phyloP scores from a whole-genome alignment of 2,797 vertebrate species.

The Scyliorhinus canicula region DNA sequence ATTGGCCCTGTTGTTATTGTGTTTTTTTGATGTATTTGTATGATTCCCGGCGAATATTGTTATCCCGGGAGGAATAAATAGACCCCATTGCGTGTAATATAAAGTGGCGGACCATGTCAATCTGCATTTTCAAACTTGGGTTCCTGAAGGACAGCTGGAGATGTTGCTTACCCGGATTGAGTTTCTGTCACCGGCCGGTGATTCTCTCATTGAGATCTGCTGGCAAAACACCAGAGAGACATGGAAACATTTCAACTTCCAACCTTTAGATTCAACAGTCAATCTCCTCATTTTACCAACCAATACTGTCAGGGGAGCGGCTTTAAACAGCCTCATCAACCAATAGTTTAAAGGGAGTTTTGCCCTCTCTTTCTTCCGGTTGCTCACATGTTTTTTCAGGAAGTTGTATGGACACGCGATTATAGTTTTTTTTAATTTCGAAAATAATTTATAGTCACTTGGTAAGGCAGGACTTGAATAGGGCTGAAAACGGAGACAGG shows the following conservation, averaged over 20 bases:
- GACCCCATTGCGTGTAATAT: neutral
- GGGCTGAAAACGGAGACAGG: too few relatives aligned
- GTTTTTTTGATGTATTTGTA: neutral
- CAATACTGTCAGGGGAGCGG: neutral
- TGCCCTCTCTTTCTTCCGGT: neutral
- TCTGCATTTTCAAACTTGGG: neutral
- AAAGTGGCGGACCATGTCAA: neutral
- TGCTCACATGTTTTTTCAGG: neutral
- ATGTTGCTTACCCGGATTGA: neutral
- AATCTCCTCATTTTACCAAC: neutral
- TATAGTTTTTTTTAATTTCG: too few relatives aligned
- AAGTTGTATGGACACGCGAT: neutral
- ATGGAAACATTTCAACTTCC: neutral
- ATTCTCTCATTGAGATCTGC: too few relatives aligned
- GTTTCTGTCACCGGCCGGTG: neutral
- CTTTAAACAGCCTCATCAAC: too few relatives aligned
- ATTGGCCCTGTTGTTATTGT: neutral
- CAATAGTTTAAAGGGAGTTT: neutral
- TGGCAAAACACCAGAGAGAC: too few relatives aligned
- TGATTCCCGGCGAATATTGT: neutral
- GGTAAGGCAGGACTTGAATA: too few relatives aligned
- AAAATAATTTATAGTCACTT: too few relatives aligned
- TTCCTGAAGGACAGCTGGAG: neutral
- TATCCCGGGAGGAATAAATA: neutral
- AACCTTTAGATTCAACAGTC: neutral